Percentiles rank a stretch among this genome's conserved stretches.
Conservation (phyloP, 2,888 invertebrate genomes). For the Troilus luridus region DNA sequence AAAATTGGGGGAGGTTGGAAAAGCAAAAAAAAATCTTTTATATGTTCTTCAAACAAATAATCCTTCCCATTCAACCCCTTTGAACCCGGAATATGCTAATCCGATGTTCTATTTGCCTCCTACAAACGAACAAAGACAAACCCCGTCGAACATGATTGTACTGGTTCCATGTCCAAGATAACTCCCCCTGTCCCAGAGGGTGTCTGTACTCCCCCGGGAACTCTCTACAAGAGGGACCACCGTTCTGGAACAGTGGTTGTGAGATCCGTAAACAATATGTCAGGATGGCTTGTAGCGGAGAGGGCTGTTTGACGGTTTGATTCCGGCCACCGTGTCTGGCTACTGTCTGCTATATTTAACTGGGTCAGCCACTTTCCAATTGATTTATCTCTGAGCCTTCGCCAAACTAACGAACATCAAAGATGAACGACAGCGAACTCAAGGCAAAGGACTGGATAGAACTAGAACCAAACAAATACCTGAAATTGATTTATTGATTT, state of each 20-base stretch:
- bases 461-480: neutral
- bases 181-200: neutral
- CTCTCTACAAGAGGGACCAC: neutral
- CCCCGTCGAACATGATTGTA: neutral
- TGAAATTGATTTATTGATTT: too few relatives aligned
- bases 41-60: neutral
- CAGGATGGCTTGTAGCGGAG: neutral
- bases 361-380: neutral
- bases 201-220: neutral
- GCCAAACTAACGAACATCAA: neutral
- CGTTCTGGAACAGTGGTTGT: slow-evolving; percentile 10
- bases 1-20: too few relatives aligned
- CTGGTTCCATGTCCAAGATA: slow-evolving; percentile 32
- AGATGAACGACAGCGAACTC: neutral
- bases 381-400: neutral
- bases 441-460: neutral
- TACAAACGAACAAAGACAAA: neutral
- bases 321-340: neutral
- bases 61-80: neutral
- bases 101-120: neutral
- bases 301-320: slow-evolving; percentile 24
- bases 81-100: neutral
- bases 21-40: neutral
- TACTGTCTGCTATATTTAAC: slow-evolving; percentile 37
- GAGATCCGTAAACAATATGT: slow-evolving; percentile 34